Conservation (phyloP, 30 jellyfish, hydroid and myxozoan species). For the Chrysaora quinquecirrha region DNA sequence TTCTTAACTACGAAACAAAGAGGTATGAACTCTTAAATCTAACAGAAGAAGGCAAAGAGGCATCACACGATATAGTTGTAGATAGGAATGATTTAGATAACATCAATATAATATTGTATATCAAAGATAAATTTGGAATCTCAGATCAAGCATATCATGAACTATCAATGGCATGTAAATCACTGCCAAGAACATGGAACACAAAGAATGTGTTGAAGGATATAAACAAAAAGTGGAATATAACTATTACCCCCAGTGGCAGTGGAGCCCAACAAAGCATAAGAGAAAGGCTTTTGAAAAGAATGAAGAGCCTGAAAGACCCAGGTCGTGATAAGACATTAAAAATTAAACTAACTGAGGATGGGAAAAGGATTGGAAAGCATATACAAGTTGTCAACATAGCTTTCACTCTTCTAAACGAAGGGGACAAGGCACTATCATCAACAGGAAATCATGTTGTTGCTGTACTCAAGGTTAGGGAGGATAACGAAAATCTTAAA, state of each 20-base stretch:
- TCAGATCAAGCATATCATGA: slow-evolving; percentile 19
- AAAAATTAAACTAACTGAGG: slow-evolving; percentile 13
- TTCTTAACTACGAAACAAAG: background rate
- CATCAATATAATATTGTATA: no score
- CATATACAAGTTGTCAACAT: no score
- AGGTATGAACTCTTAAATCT: background rate
- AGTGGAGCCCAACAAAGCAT: slow-evolving; percentile 24
- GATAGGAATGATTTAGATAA: slow-evolving; percentile 20
- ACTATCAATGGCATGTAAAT: background rate
- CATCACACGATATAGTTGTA: background rate
- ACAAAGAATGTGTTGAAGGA: background rate
- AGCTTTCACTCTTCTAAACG: slow-evolving; percentile 13
- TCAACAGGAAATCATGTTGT: slow-evolving; percentile 27
- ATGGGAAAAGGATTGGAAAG: slow-evolving; percentile 51
- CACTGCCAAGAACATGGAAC: slow-evolving; percentile 15
- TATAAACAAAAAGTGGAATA: slow-evolving; percentile 6
- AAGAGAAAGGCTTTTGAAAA: background rate
- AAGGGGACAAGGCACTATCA: slow-evolving; percentile 29
- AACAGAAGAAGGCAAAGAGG: background rate
- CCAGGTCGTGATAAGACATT: background rate
- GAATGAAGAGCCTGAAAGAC: background rate
- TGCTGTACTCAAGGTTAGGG: slow-evolving; percentile 22
- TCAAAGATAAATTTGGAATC: no score
- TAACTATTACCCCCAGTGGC: slow-evolving; percentile 1
- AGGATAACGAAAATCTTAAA: slow-evolving; percentile 21